These are phyloP conservation scores for Chrysodeixis includens DNA, from an alignment of 2,888 invertebrate genomes.

Conservation along the genomic window DNA sequence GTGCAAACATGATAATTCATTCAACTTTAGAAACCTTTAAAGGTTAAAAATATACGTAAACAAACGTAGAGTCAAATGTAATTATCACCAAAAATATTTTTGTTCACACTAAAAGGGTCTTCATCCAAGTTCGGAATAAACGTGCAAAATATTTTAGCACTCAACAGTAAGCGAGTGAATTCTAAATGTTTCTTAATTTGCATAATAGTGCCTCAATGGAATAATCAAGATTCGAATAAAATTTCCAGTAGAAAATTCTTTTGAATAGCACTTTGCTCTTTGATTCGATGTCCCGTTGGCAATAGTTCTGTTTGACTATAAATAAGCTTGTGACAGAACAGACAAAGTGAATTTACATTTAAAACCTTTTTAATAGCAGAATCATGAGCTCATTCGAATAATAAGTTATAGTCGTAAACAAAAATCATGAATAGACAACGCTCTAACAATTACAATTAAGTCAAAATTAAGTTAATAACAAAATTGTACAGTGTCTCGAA, in stretches of 20 bases:
- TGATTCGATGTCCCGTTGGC: slow-evolving; percentile 16
- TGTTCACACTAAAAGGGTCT: slow-evolving; percentile 13
- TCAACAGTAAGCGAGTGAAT: slow-evolving; percentile 35
- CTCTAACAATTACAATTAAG: no score
- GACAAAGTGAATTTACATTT: slow-evolving; percentile 31
- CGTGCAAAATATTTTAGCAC: slow-evolving; percentile 37
- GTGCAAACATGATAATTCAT: no score
- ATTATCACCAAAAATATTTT: slow-evolving; percentile 17
- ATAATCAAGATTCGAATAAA: slow-evolving; percentile 42
- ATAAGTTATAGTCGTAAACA: not conserved
- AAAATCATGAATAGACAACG: no score
- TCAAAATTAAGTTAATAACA: no score
- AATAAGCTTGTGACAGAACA: slow-evolving; percentile 31
- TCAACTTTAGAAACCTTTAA: not conserved
- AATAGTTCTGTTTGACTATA: slow-evolving; percentile 26
- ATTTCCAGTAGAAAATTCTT: slow-evolving; percentile 34
- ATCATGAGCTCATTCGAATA: slow-evolving; percentile 9
- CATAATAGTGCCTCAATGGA: slow-evolving; percentile 48
- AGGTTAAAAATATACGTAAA: not conserved
- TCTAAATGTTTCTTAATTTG: slow-evolving; percentile 51
- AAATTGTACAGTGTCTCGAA: no score
- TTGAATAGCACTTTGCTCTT: slow-evolving; percentile 24
- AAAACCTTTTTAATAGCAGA: slow-evolving; percentile 5
- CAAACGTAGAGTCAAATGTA: slow-evolving; percentile 1
- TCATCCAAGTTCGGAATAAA: slow-evolving; percentile 24